phyloP scores from a whole-genome alignment of 2,888 invertebrate species.

The Dynastes hyllus region DNA sequence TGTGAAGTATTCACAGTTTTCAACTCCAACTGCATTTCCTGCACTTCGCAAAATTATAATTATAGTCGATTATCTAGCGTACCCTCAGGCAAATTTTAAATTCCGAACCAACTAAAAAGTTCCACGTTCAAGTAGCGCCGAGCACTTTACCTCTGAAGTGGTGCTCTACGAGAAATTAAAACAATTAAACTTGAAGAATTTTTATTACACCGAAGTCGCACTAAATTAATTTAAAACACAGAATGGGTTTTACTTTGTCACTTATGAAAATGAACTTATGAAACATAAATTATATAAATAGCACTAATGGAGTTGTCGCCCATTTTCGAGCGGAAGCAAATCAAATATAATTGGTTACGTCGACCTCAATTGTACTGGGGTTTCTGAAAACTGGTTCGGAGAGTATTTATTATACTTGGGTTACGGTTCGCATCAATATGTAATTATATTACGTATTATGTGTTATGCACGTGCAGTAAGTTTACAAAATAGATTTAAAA shows the following conservation, averaged over 20 bases:
- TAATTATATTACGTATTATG: too few relatives aligned
- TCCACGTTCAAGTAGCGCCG: slow-evolving; percentile 9
- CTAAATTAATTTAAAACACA: slow-evolving; percentile 51
- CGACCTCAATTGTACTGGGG: slow-evolving; percentile 25
- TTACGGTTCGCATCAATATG: not conserved
- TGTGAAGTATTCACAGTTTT: not conserved
- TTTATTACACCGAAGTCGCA: slow-evolving; percentile 38
- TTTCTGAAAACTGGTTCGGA: not conserved
- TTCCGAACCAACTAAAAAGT: slow-evolving; percentile 41
- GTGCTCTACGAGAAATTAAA: slow-evolving; percentile 44
- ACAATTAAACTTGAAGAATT: slow-evolving; percentile 47
- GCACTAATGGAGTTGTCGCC: slow-evolving; percentile 43
- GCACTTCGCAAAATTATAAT: slow-evolving; percentile 14
- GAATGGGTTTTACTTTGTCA: slow-evolving; percentile 52
- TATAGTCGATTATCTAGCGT: slow-evolving; percentile 7
- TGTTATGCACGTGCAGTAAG: too few relatives aligned
- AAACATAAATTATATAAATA: slow-evolving; percentile 48
- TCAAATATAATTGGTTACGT: slow-evolving; percentile 32
- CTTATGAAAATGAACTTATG: slow-evolving; percentile 51
- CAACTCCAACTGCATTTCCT: not conserved
- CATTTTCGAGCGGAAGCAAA: slow-evolving; percentile 17
- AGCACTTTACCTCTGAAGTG: slow-evolving; percentile 41
- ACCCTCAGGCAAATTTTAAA: slow-evolving; percentile 32
- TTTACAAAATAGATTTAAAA: too few relatives aligned
- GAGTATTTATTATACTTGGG: slow-evolving; percentile 7